These are phyloP conservation scores for Drosophila biarmipes DNA, from an alignment of 1,140 invertebrate species.

Conservation along the genomic window DNA sequence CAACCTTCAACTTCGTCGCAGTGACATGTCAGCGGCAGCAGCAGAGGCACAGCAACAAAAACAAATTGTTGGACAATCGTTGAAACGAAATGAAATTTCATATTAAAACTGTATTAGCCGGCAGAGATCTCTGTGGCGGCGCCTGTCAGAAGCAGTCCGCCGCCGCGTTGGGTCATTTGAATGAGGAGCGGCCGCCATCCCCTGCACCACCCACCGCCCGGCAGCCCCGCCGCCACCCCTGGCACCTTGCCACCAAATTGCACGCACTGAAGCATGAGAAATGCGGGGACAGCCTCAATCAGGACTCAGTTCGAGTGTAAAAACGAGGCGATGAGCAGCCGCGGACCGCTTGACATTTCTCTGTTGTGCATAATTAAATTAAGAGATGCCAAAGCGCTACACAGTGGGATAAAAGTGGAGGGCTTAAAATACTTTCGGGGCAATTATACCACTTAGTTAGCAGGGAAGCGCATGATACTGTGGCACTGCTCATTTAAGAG, in stretches of 20 bases:
- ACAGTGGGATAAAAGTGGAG: constrained; percentile 8
- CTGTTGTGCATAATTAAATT: constrained; percentile 77
- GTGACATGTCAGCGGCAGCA: constrained; percentile 66
- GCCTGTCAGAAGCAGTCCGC: constrained; percentile 66
- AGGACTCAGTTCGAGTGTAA: constrained; percentile 79
- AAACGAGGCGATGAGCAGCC: constrained; percentile 62
- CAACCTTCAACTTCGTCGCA: constrained; percentile 38
- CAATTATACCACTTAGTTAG: neutral
- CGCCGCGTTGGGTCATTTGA: constrained; percentile 72
- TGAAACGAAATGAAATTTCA: constrained; percentile 64
- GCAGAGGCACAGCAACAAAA: constrained; percentile 29
- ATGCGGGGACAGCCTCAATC: constrained; percentile 58
- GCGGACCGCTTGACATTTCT: constrained; percentile 75
- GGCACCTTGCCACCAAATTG: constrained; percentile 56
- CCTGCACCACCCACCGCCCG: neutral
- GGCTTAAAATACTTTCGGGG: neutral
- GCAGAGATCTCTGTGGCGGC: constrained; percentile 29
- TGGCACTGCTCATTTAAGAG: too few species aligned
- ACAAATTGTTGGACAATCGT: constrained; percentile 58
- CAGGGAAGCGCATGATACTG: too few species aligned
- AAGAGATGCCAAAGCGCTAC: constrained; percentile 47
- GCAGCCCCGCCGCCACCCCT: constrained; percentile 3
- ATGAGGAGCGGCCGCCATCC: constrained; percentile 48
- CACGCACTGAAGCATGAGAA: constrained; percentile 76
- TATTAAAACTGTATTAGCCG: constrained; percentile 78